These are phyloP conservation scores for Corvus moneduloides DNA, from an alignment of 2,113 vertebrate species.

Conservation along the genomic window DNA sequence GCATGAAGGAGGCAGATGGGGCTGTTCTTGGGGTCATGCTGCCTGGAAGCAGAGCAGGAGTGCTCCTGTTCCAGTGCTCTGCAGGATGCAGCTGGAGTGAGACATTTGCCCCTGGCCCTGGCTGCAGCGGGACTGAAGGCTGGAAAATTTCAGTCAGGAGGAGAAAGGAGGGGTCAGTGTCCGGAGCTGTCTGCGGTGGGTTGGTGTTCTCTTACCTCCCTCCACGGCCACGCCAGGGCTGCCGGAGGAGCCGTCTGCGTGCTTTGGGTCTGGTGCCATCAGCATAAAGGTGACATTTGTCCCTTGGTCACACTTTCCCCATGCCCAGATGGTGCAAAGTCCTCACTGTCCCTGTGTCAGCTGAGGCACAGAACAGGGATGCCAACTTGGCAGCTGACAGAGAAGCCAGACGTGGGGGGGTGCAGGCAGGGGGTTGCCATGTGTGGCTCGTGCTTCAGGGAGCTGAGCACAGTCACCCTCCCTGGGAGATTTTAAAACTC, in stretches of 20 bases:
- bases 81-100: neutral
- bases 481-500: neutral
- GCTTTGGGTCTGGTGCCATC: neutral
- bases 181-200: neutral
- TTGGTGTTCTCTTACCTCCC: neutral
- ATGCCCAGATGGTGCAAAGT: constrained; percentile 22
- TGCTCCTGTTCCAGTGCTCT: neutral
- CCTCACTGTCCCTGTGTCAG: neutral
- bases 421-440: neutral
- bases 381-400: neutral
- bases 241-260: neutral
- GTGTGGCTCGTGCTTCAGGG: neutral
- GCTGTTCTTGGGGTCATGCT: neutral
- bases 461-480: neutral
- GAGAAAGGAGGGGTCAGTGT: neutral
- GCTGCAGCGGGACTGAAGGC: rapidly evolving
- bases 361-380: neutral
- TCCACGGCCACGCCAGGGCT: rapidly evolving
- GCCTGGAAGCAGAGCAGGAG: neutral
- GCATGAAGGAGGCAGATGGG: neutral
- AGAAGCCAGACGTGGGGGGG: rapidly evolving
- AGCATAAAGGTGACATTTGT: neutral
- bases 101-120: neutral
- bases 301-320: neutral
- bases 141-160: constrained; percentile 7